Evolutionary conservation across 2,113 vertebrate species (phyloP).

Genomic region (Danionella cerebrum): DNA sequence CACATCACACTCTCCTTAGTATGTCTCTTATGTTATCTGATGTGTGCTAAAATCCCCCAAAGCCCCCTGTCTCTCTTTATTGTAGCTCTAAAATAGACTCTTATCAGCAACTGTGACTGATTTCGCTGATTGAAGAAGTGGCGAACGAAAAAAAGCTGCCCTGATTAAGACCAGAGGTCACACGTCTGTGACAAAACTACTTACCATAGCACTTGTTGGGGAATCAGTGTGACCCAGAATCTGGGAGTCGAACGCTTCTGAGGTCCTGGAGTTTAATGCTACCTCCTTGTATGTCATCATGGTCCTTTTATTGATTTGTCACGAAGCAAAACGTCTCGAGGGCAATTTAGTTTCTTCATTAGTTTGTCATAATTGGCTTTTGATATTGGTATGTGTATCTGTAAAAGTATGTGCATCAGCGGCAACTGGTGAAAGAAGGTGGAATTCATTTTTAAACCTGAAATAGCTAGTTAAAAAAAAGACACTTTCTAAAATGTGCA

Average conservation of each 20-base stretch:
- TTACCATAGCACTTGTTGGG: conserved; percentile 30
- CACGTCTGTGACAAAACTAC: conserved; percentile 41
- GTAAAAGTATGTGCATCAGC: conserved; percentile 11
- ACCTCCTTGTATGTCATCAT: conserved; percentile 32
- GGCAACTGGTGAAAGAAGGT: not conserved
- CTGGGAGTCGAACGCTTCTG: not conserved
- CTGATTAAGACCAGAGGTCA: conserved; percentile 65
- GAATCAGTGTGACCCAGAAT: conserved; percentile 11
- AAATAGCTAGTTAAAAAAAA: too few relatives aligned
- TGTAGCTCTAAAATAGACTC: conserved; percentile 37
- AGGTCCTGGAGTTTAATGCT: conserved; percentile 34
- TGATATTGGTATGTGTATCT: conserved; percentile 11
- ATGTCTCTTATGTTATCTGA: conserved; percentile 52
- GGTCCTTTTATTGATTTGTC: conserved; percentile 49
- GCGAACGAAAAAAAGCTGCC: conserved; percentile 20
- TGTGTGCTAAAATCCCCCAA: conserved; percentile 41
- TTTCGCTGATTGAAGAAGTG: conserved; percentile 26
- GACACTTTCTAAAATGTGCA: too few relatives aligned
- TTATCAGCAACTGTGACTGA: conserved; percentile 46
- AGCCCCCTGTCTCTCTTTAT: conserved; percentile 16
- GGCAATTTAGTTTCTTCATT: conserved; percentile 55
- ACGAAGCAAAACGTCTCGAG: conserved; percentile 43
- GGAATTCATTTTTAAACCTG: not conserved
- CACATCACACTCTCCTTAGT: conserved; percentile 49
- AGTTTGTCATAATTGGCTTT: conserved; percentile 56